Conservation (phyloP, 2,888 invertebrate genomes). For the Ectemnius continuus region DNA sequence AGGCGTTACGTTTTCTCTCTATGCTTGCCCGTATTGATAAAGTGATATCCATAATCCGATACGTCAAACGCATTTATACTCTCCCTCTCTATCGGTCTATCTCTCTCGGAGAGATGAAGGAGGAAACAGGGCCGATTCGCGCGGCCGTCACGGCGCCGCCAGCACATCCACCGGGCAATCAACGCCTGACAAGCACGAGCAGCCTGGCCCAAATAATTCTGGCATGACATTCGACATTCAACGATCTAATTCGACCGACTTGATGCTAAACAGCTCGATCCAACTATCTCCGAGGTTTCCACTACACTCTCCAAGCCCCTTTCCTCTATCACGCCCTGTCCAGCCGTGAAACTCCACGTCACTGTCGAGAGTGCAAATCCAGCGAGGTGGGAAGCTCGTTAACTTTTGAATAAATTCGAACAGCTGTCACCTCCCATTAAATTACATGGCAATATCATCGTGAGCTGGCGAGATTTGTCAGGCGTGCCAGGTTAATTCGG, state of each 20-base stretch:
- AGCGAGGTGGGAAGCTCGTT: conserved; percentile 37
- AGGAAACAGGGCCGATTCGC: background rate
- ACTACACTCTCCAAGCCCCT: too few species aligned
- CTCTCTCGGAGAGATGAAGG: too few species aligned
- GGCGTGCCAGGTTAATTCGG: conserved; percentile 11
- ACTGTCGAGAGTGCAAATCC: conserved; percentile 25
- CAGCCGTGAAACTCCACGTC: conserved; percentile 30
- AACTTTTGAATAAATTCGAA: conserved; percentile 29
- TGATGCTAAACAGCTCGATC: conserved; percentile 19
- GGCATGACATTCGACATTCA: conserved; percentile 16
- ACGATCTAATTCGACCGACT: conserved; percentile 23
- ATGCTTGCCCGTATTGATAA: background rate
- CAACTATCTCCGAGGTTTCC: background rate
- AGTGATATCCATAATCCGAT: conserved; percentile 16
- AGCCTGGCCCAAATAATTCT: conserved; percentile 31
- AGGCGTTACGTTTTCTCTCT: too few species aligned
- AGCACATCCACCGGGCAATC: conserved; percentile 18
- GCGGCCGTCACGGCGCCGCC: background rate
- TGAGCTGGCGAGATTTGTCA: background rate
- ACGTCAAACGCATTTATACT: conserved; percentile 22
- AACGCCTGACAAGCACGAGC: conserved; percentile 7
- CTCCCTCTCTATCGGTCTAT: too few species aligned
- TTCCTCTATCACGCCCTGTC: conserved; percentile 28
- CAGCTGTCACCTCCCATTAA: conserved; percentile 13
- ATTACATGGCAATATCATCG: conserved; percentile 10